Evolutionary conservation across 2,113 vertebrate genomes (phyloP).

Genomic region (Podarcis raffonei): DNA sequence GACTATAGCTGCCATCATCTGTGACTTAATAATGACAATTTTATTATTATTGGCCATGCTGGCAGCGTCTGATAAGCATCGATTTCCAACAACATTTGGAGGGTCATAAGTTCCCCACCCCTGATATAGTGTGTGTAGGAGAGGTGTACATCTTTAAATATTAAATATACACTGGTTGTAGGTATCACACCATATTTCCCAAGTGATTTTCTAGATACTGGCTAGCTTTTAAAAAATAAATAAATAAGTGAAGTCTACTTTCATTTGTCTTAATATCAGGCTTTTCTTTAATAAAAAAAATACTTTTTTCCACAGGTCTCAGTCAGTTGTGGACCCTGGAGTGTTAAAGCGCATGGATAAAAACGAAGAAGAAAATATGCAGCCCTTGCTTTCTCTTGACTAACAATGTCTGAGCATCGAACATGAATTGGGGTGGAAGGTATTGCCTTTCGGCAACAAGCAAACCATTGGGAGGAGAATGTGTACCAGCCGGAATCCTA

Average conservation of each 20-base stretch:
- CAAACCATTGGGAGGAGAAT: constrained; percentile 62
- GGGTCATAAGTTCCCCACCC: not conserved
- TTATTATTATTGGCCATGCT: too few relatives aligned
- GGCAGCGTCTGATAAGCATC: too few relatives aligned
- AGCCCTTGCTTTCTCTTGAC: constrained; percentile 97
- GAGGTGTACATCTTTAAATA: too few relatives aligned
- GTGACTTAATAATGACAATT: too few relatives aligned
- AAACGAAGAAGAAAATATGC: constrained; percentile 96
- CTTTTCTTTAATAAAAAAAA: not conserved
- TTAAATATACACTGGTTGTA: too few relatives aligned
- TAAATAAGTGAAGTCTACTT: not conserved
- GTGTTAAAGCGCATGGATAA: constrained; percentile 93
- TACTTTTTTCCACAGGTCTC: constrained; percentile 82
- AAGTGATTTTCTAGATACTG: not conserved
- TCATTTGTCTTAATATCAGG: not conserved
- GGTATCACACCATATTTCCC: too few relatives aligned
- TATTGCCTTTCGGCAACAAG: constrained; percentile 69
- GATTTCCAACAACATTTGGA: too few relatives aligned
- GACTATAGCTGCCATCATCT: too few relatives aligned
- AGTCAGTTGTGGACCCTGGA: constrained; percentile 95
- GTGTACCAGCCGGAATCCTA: constrained; percentile 69
- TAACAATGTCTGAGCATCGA: constrained; percentile 69
- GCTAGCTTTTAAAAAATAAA: not conserved
- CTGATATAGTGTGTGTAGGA: too few relatives aligned
- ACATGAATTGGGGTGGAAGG: constrained; percentile 61